Base-by-base conservation (phyloP, 2,797 vertebrate species). In the Pygocentrus nattereri region DNA sequence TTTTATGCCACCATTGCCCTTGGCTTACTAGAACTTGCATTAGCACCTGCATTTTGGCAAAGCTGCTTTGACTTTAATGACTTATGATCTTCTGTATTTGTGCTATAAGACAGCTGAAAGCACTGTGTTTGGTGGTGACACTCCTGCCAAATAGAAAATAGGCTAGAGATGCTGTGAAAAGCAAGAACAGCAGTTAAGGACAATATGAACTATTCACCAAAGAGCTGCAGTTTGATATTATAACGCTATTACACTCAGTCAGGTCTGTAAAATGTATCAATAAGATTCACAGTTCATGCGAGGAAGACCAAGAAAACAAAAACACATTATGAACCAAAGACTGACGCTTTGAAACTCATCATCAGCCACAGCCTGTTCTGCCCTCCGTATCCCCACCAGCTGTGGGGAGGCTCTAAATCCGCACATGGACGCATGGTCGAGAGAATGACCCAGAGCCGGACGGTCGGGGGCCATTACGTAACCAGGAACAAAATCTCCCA, bases 401-500 rank as follows among this genome's bases (percentile, higher is more conserved):
- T 59, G 27, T 1, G 18, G 23, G 23, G 54, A 62, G 21, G 56
- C 64, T 78, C 34, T 74, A 64, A 61, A 52, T 71, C 54, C 54
- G 30, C 38, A 25, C 54, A 41, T 38, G 64, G 47, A 47, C 18
- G 21, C 8, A 56, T 16, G 34, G 47, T 71, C 18, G n/a, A 41
- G 27, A 25, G 47, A 34, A 15, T 19, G 6, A 47, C 2, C 2
- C 23, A 50, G 41, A 19, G 27, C 18, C 1, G 13, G 54, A 12
- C 19, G 8, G 50, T 69, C 44, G 72, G 54, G 65, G n/a, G 15
- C 19, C 12, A 25, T 76, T 82, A 58, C 64, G 59, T 71, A 85
- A 85, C 50, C 6, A 6, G 65, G 56, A 72, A 64, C 23, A 70
- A 67, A 64, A 82, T 79, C 74, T 72, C 64, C 75, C 54, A 74